Conservation (phyloP, 1,140 invertebrate species). For the Eubasilissa regina region DNA sequence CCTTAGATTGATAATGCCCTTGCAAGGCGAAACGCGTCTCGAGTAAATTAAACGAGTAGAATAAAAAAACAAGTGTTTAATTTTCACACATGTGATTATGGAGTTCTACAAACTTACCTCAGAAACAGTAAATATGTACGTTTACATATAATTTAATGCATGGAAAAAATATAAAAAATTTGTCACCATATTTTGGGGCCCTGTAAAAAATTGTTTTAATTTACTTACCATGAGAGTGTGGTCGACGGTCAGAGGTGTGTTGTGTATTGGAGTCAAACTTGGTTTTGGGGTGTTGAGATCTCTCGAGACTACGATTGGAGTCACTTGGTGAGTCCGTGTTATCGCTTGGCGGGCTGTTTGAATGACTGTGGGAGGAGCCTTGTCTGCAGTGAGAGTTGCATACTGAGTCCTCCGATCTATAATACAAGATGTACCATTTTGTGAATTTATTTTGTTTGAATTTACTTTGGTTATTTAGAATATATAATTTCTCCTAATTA, state of each 20-base stretch:
- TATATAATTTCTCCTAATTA: too few relatives aligned
- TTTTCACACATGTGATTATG: too few relatives aligned
- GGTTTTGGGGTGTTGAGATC: slow-evolving; percentile 53
- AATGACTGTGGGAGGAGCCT: slow-evolving; percentile 64
- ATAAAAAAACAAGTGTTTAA: too few relatives aligned
- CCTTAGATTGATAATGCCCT: too few relatives aligned
- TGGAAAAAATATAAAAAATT: slow-evolving; percentile 1
- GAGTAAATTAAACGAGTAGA: too few relatives aligned
- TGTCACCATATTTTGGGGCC: too few relatives aligned
- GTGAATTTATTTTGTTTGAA: too few relatives aligned
- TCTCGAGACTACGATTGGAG: slow-evolving; percentile 70
- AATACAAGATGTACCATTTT: slow-evolving; percentile 49
- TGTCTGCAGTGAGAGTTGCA: slow-evolving; percentile 77
- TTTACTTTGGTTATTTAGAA: too few relatives aligned
- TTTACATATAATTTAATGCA: background rate
- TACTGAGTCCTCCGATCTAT: slow-evolving; percentile 87
- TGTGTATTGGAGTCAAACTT: slow-evolving; percentile 52
- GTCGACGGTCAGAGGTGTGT: slow-evolving; percentile 41
- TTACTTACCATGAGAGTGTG: slow-evolving; percentile 56
- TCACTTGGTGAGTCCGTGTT: slow-evolving; percentile 66
- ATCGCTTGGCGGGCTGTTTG: slow-evolving; percentile 63
- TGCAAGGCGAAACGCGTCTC: too few relatives aligned
- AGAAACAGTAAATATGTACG: too few relatives aligned
- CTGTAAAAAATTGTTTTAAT: background rate
- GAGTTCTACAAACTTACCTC: too few relatives aligned